Conservation (phyloP, 2,888 invertebrate species). For the Taphrorychus bicolor region DNA sequence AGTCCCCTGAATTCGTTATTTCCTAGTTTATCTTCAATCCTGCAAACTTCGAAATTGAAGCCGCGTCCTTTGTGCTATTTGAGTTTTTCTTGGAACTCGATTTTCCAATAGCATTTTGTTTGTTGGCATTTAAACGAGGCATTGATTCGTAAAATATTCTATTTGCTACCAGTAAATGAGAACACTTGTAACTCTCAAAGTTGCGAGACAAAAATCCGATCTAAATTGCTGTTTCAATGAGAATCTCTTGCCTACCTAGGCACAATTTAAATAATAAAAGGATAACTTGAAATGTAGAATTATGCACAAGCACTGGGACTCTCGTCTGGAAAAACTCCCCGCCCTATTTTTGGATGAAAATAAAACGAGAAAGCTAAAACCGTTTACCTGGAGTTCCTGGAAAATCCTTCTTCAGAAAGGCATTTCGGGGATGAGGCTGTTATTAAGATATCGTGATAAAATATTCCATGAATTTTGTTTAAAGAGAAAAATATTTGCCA, state of each 20-base stretch:
- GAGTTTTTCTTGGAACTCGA: neutral
- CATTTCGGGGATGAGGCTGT: neutral
- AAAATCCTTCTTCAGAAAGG: neutral
- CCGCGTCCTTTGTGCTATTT: neutral
- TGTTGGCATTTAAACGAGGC: neutral
- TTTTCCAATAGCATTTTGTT: neutral
- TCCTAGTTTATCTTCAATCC: neutral
- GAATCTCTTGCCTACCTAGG: neutral
- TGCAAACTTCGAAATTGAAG: neutral
- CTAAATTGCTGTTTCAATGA: neutral
- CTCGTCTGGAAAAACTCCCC: neutral
- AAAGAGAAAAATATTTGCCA: neutral
- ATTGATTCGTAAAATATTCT: neutral
- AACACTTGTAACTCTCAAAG: too few relatives aligned
- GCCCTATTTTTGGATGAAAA: neutral
- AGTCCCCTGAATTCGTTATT: neutral
- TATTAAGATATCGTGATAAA: neutral
- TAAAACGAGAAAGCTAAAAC: neutral
- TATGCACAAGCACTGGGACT: neutral
- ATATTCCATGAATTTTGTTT: constrained; percentile 1
- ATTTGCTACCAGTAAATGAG: too few relatives aligned
- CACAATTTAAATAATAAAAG: neutral
- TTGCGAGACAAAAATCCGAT: neutral
- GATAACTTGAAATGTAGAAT: neutral
- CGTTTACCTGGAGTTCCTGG: neutral